Evolutionary conservation across 2,888 invertebrate species (phyloP), one percentile per base, ranked within the genome.

Genomic region (Byasa hedistus): DNA sequence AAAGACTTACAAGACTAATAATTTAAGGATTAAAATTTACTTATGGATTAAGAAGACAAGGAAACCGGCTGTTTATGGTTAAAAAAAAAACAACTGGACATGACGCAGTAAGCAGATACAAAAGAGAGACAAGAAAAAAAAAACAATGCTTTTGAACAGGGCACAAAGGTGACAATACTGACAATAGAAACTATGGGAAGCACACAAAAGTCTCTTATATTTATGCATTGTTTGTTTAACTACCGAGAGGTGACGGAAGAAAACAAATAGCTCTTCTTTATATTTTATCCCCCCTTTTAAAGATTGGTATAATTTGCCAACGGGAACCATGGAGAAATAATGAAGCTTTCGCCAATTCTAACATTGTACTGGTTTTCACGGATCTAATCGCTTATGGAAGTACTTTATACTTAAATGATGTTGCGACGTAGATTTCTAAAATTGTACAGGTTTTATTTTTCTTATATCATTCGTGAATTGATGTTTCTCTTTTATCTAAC

Each of bases 321-420:
- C 48, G 15, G 8, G 57, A 17, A 58, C 17, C 15, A n/a, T 15
- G 17, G 22, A 1, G 17, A 57, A 17, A 22, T 21, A 61, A 78
- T 48, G 48, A 48, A 48, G n/a, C 19, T 39, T 15, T 55, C 44
- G 17, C 52, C 0, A 10, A 27, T 62, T 78, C 66, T 75, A 78
- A 62, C 21, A n/a, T 21, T 64, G 70, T 48, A 69, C 3, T 76
- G 78, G 86, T 74, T 82, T 87, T 85, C 79, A 82, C 79, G 82
- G 81, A 80, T 86, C 84, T 91, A 89, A 91, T 91, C 91, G 89
- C 85, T 87, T 77, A 91, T 87, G 89, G 89, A 84, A 90, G 86
- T 85, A 91, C 86, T 83, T 81, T 89, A 89, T 87, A 86, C 78
- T 76, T 64, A 76, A 80, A 44, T 44, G 15, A 15, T 44, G 19